Conservation (phyloP, 2,888 invertebrate species). For the Eilema depressum region DNA sequence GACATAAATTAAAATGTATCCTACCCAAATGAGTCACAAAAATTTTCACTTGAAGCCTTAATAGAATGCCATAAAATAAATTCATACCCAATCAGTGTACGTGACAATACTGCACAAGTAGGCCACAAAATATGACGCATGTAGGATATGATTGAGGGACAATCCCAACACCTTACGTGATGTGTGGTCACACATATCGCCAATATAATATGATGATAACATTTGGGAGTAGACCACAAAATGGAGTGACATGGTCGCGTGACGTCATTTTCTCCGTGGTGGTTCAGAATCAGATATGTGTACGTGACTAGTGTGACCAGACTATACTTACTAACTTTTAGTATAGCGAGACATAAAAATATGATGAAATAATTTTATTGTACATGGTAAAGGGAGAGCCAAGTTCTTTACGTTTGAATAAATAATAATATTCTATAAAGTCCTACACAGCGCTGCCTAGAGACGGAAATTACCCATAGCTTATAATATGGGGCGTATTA, state of each 20-base stretch:
- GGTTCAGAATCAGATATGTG: constrained; percentile 25
- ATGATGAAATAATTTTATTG: constrained; percentile 21
- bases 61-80: constrained; percentile 28
- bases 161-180: constrained; percentile 18
- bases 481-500: too few species aligned
- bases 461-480: too few species aligned
- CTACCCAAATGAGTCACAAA: constrained; percentile 34
- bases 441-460: too few species aligned
- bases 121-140: constrained; percentile 34
- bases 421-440: too few species aligned
- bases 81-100: constrained; percentile 11
- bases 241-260: constrained; percentile 34
- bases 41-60: constrained; percentile 30
- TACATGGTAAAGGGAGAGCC: constrained; percentile 9
- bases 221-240: constrained; percentile 52
- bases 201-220: constrained; percentile 47
- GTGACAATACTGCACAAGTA: constrained; percentile 9
- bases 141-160: constrained; percentile 27
- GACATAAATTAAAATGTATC: constrained; percentile 17
- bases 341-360: constrained; percentile 24
- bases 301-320: constrained; percentile 46
- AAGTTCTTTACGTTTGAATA: constrained; percentile 11
- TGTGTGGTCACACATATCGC: constrained; percentile 32
- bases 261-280: constrained; percentile 30
- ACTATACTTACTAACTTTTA: constrained; percentile 30